Conservation (phyloP, 1,140 invertebrate genomes). For the Drusus annulatus region DNA sequence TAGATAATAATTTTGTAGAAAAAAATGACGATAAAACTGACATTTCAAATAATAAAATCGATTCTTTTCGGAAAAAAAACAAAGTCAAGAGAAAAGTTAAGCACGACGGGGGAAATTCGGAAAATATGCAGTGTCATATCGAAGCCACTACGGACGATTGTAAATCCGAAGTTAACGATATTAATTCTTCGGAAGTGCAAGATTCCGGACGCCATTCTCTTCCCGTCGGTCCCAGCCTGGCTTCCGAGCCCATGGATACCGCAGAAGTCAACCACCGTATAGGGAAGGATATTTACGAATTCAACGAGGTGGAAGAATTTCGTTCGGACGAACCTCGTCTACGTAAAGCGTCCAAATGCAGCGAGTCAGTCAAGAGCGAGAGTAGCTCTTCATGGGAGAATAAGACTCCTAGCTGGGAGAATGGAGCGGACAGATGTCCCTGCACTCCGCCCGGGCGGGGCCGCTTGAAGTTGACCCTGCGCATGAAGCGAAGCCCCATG, state of each 20-base stretch:
- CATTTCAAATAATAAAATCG: slow-evolving; percentile 41
- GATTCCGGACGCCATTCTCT: not conserved
- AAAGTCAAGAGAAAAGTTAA: slow-evolving; percentile 53
- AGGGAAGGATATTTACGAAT: slow-evolving; percentile 68
- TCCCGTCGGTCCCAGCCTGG: not conserved
- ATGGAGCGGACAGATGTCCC: slow-evolving; percentile 65
- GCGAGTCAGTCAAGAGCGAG: slow-evolving; percentile 60
- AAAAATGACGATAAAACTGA: slow-evolving; percentile 42
- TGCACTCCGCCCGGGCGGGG: slow-evolving; percentile 76
- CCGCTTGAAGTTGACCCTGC: slow-evolving; percentile 81
- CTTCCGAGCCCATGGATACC: not conserved
- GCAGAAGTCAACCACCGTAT: not conserved
- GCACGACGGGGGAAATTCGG: slow-evolving; percentile 12
- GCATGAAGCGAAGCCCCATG: slow-evolving; percentile 87
- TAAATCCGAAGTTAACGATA: not conserved
- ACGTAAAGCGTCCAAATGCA: slow-evolving; percentile 50
- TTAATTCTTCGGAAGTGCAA: not conserved
- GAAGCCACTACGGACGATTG: not conserved
- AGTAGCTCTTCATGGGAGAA: slow-evolving; percentile 67
- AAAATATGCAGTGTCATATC: not conserved
- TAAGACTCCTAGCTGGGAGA: slow-evolving; percentile 63
- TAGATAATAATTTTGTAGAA: slow-evolving; percentile 27
- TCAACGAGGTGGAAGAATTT: slow-evolving; percentile 65
- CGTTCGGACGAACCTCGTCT: slow-evolving; percentile 48
- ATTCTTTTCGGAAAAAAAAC: slow-evolving; percentile 49